These are phyloP conservation scores for Catajapyx aquilonaris DNA, from an alignment of 1,140 invertebrate species.

Conservation along the genomic window DNA sequence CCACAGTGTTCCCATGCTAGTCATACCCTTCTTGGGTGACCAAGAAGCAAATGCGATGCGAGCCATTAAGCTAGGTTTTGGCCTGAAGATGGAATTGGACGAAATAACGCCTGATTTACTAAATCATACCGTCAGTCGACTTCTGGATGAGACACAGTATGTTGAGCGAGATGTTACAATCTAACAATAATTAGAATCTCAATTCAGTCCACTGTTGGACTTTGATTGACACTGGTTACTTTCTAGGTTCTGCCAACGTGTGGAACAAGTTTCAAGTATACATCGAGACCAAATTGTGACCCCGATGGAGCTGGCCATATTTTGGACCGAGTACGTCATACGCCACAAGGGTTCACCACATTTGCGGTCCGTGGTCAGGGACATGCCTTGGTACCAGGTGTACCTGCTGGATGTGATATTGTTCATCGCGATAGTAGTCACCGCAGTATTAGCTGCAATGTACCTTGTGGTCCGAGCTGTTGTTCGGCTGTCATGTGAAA, in stretches of 20 bases:
- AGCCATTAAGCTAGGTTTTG: not conserved
- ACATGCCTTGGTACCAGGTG: conserved; percentile 11
- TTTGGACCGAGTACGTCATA: conserved; percentile 16
- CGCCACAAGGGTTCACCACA: conserved; percentile 14
- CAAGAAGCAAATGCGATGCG: conserved; percentile 1
- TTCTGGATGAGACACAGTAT: no score
- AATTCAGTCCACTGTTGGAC: no score
- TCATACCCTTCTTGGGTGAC: conserved; percentile 4
- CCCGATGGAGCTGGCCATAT: conserved; percentile 12
- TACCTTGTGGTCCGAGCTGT: no score
- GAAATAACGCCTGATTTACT: no score
- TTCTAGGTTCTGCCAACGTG: not conserved
- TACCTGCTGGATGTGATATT: conserved; percentile 9
- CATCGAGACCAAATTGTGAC: conserved; percentile 3
- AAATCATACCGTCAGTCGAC: no score
- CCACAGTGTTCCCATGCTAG: conserved; percentile 5
- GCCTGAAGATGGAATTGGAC: not conserved
- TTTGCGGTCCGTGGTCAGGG: conserved; percentile 10
- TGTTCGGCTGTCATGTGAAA: no score
- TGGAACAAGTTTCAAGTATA: not conserved
- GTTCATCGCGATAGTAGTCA: not conserved
- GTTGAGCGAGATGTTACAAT: no score
- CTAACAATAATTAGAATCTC: no score
- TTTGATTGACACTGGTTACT: not conserved
- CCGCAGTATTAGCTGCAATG: not conserved